Conservation (phyloP, 2,113 vertebrate species). For the Dromaius novaehollandiae region DNA sequence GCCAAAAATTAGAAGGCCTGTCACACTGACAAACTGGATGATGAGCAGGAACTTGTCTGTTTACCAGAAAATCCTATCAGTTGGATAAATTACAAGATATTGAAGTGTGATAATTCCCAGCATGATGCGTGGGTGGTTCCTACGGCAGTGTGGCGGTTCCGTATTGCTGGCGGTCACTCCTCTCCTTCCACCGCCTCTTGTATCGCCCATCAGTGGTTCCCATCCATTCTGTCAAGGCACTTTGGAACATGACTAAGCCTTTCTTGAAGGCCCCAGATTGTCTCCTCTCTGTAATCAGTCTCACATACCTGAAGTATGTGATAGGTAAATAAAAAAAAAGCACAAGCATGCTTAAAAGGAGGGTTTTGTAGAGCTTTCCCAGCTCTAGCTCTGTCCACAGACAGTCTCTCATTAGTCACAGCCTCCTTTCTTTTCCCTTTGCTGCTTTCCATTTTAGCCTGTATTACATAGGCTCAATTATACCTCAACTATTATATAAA, state of each 20-base stretch:
- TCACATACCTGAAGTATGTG: background rate
- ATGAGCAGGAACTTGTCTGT: background rate
- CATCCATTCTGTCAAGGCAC: background rate
- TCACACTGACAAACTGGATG: background rate
- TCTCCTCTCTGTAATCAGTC: accelerated
- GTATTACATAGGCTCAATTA: background rate
- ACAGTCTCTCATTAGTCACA: background rate
- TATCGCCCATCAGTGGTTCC: background rate
- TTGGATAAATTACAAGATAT: background rate
- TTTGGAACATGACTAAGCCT: background rate
- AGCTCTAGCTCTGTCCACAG: background rate
- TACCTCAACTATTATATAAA: background rate
- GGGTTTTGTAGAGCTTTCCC: background rate
- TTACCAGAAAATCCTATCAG: background rate
- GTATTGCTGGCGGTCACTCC: background rate
- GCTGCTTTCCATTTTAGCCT: background rate
- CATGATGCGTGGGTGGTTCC: background rate
- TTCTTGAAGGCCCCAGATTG: background rate
- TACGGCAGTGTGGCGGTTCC: background rate
- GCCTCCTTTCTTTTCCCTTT: background rate
- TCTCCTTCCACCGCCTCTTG: background rate
- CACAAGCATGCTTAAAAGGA: background rate
- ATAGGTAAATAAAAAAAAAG: background rate
- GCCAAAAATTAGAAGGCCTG: background rate
- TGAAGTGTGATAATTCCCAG: background rate